Base-by-base conservation (phyloP, 2,113 vertebrate genomes). In the Laterallus jamaicensis region DNA sequence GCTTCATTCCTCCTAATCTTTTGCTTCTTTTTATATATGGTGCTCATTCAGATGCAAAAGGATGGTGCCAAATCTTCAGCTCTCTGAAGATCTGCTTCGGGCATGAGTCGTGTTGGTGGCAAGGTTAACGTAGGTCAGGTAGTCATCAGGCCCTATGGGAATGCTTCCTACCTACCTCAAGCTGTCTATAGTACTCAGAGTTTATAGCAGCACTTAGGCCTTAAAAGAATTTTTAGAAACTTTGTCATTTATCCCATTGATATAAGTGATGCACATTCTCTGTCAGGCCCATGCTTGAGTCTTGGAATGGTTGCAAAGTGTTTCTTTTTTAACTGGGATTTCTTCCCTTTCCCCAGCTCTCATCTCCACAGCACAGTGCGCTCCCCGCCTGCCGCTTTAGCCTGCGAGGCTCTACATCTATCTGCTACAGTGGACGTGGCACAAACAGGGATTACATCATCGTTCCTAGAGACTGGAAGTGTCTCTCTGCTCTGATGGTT, bases 401-500 rank as follows among this genome's bases (percentile, higher is more conserved):
- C 63, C 64, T 85, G 82, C 0, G 92, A 96, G 58, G 91, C 62
- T 90, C 69, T 93, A 75, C 91, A 54, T 76, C 75, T 97, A 42
- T 95, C 94, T 76, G 40, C 71, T 44, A n/a, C 83, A 40, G 22
- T 14, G 52, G 66, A 74, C 1, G 0, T 56, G 25, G 7, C 68
- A 50, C 77, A 62, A 87, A 25, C 44, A 52, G 69, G 82, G 28
- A 47, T 80, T 80, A 25, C 74, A 24, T 86, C 91, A 22, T 74
- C 92, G 13, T 74, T 93, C 47, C 58, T 39, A 15, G 74, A 75
- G 55, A 64, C 71, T 82, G 95, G 86, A 75, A 93, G n/a, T 20
- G 11, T 74, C 12, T 96, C 94, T 86, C 79, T 90, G 63, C 86
- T 94, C 68, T 94, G 60, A 96, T 77, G 42, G 5, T 12, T 79